Conservation (phyloP, 1,140 invertebrate species). For the Leptinotarsa undecemlineata region DNA sequence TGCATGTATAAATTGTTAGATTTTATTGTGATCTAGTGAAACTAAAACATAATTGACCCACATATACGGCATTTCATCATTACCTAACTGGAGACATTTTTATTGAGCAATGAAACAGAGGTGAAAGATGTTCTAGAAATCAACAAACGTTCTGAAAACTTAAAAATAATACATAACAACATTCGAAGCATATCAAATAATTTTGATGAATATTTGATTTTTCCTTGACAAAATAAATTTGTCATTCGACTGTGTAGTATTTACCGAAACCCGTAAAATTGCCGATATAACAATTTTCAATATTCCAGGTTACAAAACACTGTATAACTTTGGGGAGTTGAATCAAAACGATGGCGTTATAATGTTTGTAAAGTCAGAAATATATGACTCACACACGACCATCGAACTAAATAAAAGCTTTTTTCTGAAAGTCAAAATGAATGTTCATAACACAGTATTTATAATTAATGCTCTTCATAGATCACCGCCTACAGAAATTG, state of each 20-base stretch:
- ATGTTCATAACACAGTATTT: neutral
- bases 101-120: too few relatives aligned
- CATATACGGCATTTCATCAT: too few relatives aligned
- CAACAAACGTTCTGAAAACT: neutral
- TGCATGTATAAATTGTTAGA: too few relatives aligned
- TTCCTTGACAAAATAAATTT: neutral
- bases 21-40: too few relatives aligned
- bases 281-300: constrained; percentile 18
- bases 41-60: too few relatives aligned
- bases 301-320: constrained; percentile 7
- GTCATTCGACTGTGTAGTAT: neutral
- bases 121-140: constrained; percentile 4
- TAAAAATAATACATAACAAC: too few relatives aligned
- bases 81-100: too few relatives aligned
- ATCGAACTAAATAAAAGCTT: constrained; percentile 7
- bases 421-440: neutral
- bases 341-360: constrained; percentile 1
- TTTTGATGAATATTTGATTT: constrained; percentile 3
- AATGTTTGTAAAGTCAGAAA: constrained; percentile 7
- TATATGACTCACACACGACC: constrained; percentile 9
- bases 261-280: constrained; percentile 11
- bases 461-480: neutral
- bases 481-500: constrained; percentile 4
- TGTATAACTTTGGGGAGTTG: constrained; percentile 9
- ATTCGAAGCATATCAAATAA: neutral